A percentile compares a stretch with the other conserved stretches of the same genome.
phyloP scores from a whole-genome alignment of 2,113 vertebrate species.

The Gymnorhina tibicen region DNA sequence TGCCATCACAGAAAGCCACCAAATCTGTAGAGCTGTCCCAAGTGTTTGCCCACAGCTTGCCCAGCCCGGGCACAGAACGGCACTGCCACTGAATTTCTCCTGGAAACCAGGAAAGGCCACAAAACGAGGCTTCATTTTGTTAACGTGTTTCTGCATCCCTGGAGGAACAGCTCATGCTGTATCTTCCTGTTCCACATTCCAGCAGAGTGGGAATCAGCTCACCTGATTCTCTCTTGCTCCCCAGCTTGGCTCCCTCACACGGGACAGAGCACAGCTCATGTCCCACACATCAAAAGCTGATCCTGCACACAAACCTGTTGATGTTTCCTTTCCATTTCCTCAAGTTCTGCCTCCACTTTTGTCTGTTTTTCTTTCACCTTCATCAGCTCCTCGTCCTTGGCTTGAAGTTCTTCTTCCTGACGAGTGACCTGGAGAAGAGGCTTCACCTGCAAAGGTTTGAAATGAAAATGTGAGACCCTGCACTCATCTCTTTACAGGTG shows the following conservation, averaged over 20 bases:
- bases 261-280: not conserved
- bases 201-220: not conserved
- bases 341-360: conserved; percentile 91
- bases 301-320: conserved; percentile 82
- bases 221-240: not conserved
- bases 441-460: conserved; percentile 81
- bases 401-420: conserved; percentile 95
- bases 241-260: rapidly evolving
- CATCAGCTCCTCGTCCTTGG: conserved; percentile 94
- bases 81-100: not conserved
- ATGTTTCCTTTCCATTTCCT: conserved; percentile 95
- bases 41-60: not conserved
- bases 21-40: rapidly evolving
- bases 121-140: not conserved
- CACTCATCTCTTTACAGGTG: not conserved
- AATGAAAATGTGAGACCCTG: not conserved
- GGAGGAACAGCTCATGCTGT: not conserved
- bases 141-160: not conserved
- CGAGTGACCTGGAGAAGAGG: conserved; percentile 97
- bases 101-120: not conserved
- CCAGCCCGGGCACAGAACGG: not conserved
- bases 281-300: not conserved
- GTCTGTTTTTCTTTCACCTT: conserved; percentile 96
- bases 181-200: not conserved
- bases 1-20: not conserved